phyloP scores from a whole-genome alignment of 37 sponge, comb jelly and placozoan species.

The Oopsacas minuta region DNA sequence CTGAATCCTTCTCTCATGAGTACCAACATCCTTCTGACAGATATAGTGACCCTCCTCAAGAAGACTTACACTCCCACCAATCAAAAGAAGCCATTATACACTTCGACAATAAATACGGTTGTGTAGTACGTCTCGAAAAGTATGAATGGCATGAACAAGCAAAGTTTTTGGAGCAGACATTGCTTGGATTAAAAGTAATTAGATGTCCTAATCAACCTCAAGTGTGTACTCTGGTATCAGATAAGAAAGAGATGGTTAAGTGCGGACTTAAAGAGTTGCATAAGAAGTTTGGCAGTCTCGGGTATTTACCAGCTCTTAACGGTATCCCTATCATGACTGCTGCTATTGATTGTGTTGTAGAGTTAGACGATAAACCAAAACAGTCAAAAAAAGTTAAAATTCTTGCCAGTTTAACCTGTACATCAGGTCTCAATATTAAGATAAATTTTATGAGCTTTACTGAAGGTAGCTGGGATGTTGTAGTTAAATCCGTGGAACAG shows the following conservation, averaged over 20 bases:
- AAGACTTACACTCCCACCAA: neutral
- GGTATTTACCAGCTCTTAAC: neutral
- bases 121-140: neutral
- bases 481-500: neutral
- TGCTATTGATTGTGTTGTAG: neutral
- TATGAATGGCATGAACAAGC: neutral
- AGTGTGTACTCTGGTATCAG: neutral
- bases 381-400: neutral
- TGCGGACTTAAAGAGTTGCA: neutral
- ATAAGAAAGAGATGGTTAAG: neutral
- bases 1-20: neutral
- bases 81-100: neutral
- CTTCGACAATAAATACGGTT: neutral
- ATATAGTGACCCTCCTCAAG: too few relatives aligned
- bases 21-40: neutral
- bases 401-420: neutral
- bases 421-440: neutral
- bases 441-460: neutral
- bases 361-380: neutral
- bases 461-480: neutral
- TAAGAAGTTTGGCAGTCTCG: neutral
- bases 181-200: neutral
- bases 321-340: neutral
- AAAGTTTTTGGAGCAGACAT: neutral
- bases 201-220: neutral